Conservation (phyloP, 2,113 vertebrate genomes). For the Piaya cayana region DNA sequence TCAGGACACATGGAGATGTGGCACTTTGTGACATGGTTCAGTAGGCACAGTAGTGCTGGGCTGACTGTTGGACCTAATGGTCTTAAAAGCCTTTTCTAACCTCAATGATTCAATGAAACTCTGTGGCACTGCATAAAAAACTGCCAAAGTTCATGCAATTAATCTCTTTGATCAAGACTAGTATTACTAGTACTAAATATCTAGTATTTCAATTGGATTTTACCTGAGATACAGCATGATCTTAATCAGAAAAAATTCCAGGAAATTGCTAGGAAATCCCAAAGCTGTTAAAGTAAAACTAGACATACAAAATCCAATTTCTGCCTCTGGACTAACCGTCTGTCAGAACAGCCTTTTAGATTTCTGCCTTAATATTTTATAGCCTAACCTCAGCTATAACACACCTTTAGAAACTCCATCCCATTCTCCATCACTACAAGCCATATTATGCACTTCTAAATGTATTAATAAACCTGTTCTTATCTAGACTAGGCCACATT, state of each 20-base stretch:
- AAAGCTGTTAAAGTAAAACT: not conserved
- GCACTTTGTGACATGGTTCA: too few species aligned
- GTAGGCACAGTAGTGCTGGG: too few species aligned
- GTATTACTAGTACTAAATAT: too few species aligned
- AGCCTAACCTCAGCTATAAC: not conserved
- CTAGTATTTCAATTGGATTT: not conserved
- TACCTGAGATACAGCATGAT: not conserved
- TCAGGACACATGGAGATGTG: too few species aligned
- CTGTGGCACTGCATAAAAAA: not conserved
- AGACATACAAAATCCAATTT: not conserved
- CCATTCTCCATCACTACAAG: not conserved
- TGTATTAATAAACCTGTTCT: not conserved
- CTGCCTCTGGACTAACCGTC: not conserved
- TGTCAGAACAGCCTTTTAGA: not conserved
- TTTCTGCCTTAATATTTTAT: not conserved
- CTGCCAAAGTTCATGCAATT: not conserved
- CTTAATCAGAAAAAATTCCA: not conserved
- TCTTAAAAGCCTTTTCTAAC: too few species aligned
- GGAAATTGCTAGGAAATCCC: not conserved
- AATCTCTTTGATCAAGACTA: not conserved
- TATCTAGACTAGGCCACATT: not conserved
- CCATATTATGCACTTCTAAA: not conserved
- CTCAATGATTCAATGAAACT: too few species aligned
- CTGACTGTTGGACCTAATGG: too few species aligned
- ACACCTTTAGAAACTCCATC: not conserved